Evolutionary conservation across 2,888 invertebrate genomes (phyloP).

Genomic region (Cyrtodaria siliqua): DNA sequence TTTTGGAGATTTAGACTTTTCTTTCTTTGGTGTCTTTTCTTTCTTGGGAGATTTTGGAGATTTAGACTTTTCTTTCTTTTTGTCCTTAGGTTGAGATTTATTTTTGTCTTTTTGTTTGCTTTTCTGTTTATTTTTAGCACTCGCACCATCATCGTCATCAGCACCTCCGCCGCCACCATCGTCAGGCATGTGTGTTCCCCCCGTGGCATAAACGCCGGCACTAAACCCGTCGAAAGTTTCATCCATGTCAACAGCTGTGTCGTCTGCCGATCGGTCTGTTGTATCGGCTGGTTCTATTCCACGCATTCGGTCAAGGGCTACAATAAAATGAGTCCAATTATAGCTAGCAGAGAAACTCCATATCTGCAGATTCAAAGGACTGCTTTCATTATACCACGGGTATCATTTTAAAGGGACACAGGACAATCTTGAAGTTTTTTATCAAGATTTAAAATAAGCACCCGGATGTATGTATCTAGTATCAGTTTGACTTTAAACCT

Average conservation of each 20-base stretch:
- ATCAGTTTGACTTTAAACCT: no score
- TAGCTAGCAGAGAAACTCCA: not conserved
- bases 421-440: no score
- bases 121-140: constrained; percentile 30
- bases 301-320: constrained; percentile 33
- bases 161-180: constrained; percentile 11
- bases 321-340: no score
- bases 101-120: constrained; percentile 31
- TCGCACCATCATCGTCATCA: constrained; percentile 12
- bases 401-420: no score
- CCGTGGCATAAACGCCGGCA: not conserved
- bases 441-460: no score
- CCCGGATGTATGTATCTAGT: no score
- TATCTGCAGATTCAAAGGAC: not conserved
- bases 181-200: not conserved
- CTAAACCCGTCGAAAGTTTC: not conserved
- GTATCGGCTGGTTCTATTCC: constrained; percentile 11
- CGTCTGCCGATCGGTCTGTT: constrained; percentile 18
- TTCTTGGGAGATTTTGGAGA: no score
- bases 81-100: constrained; percentile 24
- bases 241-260: constrained; percentile 15
- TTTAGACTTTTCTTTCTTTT: constrained; percentile 20
- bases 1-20: no score
- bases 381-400: no score
- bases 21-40: no score